phyloP scores from a whole-genome alignment of 2,797 vertebrate species.

The Sarcophilus harrisii region DNA sequence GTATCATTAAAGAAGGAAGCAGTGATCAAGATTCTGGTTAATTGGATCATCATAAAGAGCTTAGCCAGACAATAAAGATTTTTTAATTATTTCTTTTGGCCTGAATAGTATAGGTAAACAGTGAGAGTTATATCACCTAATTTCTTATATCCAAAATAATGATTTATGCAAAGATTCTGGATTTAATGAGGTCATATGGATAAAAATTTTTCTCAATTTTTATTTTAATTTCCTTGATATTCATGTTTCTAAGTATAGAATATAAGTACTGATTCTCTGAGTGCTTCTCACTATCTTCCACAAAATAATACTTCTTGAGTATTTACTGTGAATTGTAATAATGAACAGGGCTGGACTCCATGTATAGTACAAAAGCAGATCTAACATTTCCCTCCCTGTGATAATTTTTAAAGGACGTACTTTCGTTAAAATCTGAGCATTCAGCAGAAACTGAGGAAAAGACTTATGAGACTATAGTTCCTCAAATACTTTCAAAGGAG shows the following conservation, averaged over 20 bases:
- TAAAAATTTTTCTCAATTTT: fast-evolving
- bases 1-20: background rate
- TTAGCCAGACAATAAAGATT: background rate
- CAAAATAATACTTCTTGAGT: background rate
- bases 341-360: background rate
- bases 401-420: background rate
- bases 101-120: background rate
- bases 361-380: background rate
- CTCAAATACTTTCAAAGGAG: background rate
- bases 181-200: background rate
- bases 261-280: background rate
- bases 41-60: background rate
- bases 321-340: background rate
- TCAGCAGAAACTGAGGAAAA: background rate
- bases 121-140: background rate
- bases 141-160: background rate
- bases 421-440: background rate
- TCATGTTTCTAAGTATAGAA: background rate
- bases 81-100: background rate
- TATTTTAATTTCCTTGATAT: background rate
- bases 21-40: background rate
- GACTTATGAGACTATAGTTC: background rate
- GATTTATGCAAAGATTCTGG: background rate
- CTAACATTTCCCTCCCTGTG: background rate
- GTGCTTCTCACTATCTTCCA: background rate